phyloP scores from a whole-genome alignment of 2,888 invertebrate genomes.

The Callinectes sapidus region DNA sequence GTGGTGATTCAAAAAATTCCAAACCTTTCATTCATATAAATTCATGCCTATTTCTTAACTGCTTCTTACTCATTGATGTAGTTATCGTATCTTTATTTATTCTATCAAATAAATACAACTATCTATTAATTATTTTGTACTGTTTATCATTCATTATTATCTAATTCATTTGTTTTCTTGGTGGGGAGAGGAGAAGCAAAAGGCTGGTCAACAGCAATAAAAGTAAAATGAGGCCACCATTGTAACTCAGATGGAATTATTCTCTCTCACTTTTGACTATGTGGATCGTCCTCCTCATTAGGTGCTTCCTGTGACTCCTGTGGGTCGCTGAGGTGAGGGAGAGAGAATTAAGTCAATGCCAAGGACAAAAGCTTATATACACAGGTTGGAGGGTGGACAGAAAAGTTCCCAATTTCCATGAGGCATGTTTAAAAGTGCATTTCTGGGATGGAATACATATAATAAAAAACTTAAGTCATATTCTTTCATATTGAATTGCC shows the following conservation, averaged over 20 bases:
- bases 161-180: too few species aligned
- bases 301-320: constrained; percentile 68
- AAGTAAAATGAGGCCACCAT: constrained; percentile 38
- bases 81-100: background rate
- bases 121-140: too few species aligned
- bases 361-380: constrained; percentile 26
- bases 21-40: background rate
- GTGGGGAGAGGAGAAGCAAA: too few species aligned
- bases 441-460: constrained; percentile 29
- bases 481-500: background rate
- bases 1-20: background rate
- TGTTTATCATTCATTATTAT: too few species aligned
- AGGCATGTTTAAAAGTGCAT: background rate
- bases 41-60: background rate
- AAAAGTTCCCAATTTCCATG: constrained; percentile 19
- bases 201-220: background rate
- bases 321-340: constrained; percentile 64
- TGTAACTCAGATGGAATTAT: constrained; percentile 24
- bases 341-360: constrained; percentile 29
- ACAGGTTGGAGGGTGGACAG: background rate
- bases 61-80: too few species aligned
- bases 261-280: constrained; percentile 71
- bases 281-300: constrained; percentile 74
- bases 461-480: background rate
- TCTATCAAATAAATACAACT: background rate